Conservation (phyloP, 1,140 invertebrate species). For the Epicauta chinensis region DNA sequence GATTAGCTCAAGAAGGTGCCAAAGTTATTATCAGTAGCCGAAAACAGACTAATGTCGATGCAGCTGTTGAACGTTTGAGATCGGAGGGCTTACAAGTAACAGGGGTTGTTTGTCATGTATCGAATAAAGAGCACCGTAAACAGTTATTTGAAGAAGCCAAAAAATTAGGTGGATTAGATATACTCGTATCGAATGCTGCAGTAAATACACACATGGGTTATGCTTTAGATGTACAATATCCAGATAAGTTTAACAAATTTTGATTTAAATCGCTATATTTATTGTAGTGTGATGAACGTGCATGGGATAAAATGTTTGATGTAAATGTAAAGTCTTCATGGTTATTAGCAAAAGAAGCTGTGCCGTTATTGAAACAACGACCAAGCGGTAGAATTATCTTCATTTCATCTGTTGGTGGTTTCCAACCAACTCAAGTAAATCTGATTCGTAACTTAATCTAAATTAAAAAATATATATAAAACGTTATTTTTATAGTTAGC, state of each 20-base stretch:
- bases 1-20: constrained; percentile 84
- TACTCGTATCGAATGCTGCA: constrained; percentile 92
- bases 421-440: too few relatives aligned
- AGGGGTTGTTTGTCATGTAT: constrained; percentile 83
- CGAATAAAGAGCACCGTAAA: constrained; percentile 67
- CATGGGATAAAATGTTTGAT: constrained; percentile 96
- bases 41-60: constrained; percentile 78
- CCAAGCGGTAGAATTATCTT: constrained; percentile 48
- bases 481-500: too few relatives aligned
- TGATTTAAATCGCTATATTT: too few relatives aligned
- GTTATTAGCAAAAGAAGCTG: constrained; percentile 79
- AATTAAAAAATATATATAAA: too few relatives aligned
- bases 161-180: constrained; percentile 85
- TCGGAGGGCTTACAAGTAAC: constrained; percentile 58
- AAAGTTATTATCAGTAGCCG: constrained; percentile 90
- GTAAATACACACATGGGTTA: constrained; percentile 78
- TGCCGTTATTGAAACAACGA: constrained; percentile 74
- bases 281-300: constrained; percentile 65
- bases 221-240: constrained; percentile 72
- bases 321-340: constrained; percentile 89
- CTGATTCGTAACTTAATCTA: too few relatives aligned
- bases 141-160: constrained; percentile 62
- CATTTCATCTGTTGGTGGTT: too few relatives aligned
- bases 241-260: too few relatives aligned
- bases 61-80: constrained; percentile 67